phyloP scores from a whole-genome alignment of 2,113 vertebrate genomes.

The Ginglymostoma cirratum region DNA sequence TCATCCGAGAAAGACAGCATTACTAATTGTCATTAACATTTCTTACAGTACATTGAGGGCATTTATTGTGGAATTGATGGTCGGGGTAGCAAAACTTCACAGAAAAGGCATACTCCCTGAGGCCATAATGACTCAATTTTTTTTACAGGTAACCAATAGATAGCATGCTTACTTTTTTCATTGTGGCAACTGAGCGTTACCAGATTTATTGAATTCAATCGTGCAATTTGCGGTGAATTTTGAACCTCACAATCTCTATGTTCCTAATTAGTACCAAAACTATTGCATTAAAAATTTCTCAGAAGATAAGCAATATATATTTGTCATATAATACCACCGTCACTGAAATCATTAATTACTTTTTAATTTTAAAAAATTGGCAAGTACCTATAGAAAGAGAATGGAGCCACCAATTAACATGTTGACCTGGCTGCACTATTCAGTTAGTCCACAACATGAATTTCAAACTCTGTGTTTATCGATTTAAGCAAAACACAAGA shows the following conservation, averaged over 20 bases:
- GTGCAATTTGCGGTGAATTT: neutral
- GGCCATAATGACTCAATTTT: neutral
- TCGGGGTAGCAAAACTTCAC: neutral
- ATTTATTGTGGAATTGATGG: neutral
- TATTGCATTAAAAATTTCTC: neutral
- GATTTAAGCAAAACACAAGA: neutral
- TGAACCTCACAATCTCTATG: neutral
- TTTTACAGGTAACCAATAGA: neutral
- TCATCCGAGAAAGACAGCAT: neutral
- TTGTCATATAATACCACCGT: neutral
- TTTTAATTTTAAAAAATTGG: neutral
- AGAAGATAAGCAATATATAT: neutral
- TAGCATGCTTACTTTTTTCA: neutral
- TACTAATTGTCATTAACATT: neutral
- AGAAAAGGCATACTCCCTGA: neutral
- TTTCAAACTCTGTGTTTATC: neutral
- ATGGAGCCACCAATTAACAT: neutral
- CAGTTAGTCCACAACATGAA: neutral
- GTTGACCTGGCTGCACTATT: neutral
- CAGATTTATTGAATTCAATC: slow-evolving; percentile 1
- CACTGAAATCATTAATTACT: neutral
- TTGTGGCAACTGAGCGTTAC: neutral
- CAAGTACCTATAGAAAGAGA: neutral
- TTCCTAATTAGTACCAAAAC: neutral
- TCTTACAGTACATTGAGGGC: neutral